A percentile compares a stretch with the other conserved stretches of the same genome.
These are phyloP conservation scores for Electrona antarctica DNA, from an alignment of 2,113 vertebrate species.

Conservation along the genomic window DNA sequence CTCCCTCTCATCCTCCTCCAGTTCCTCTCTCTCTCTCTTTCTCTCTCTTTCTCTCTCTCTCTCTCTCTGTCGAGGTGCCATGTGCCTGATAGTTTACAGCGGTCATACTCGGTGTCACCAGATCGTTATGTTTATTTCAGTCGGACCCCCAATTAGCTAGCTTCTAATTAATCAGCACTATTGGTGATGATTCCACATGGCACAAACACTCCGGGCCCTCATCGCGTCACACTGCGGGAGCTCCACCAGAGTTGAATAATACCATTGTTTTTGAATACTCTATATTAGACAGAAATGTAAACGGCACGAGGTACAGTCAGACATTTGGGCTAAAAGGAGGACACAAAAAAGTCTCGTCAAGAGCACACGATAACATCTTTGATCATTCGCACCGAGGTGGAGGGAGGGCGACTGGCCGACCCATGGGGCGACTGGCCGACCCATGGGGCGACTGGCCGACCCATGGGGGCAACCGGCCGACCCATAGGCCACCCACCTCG, in stretches of 20 bases:
- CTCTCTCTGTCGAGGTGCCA: slow-evolving; percentile 60
- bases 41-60: neutral
- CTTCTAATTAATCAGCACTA: slow-evolving; percentile 78
- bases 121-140: slow-evolving; percentile 77
- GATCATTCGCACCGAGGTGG: too few species aligned
- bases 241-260: slow-evolving; percentile 2
- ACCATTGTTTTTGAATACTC: too few species aligned
- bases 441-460: too few species aligned
- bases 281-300: too few species aligned
- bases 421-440: too few species aligned
- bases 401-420: too few species aligned
- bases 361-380: too few species aligned
- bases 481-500: too few species aligned
- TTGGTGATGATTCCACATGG: slow-evolving; percentile 43
- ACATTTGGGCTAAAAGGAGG: too few species aligned
- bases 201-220: slow-evolving; percentile 46
- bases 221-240: slow-evolving; percentile 7
- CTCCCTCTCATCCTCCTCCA: neutral
- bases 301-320: too few species aligned
- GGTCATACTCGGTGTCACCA: slow-evolving; percentile 76
- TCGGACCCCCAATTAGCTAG: slow-evolving; percentile 60
- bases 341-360: too few species aligned
- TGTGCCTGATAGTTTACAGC: slow-evolving; percentile 70
- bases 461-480: too few species aligned
- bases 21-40: neutral